These are phyloP conservation scores for Drosophila engyochracea DNA, from an alignment of 2,888 invertebrate genomes.

Conservation along the genomic window DNA sequence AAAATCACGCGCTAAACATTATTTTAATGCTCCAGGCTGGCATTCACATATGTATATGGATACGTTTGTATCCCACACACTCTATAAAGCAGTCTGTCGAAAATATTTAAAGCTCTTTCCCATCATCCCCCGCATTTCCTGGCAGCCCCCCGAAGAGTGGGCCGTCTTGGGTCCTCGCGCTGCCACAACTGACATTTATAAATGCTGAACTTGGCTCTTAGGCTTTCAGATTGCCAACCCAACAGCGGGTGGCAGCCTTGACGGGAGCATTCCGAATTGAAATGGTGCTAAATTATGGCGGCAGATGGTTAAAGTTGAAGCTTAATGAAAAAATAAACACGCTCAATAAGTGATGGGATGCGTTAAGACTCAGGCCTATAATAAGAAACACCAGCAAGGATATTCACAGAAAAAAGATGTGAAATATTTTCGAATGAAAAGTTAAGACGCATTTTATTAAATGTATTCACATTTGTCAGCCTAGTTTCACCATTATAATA, in stretches of 20 bases:
- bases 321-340: conserved; percentile 13
- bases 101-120: conserved; percentile 66
- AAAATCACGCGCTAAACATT: conserved; percentile 80
- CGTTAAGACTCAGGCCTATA: conserved; percentile 1
- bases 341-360: conserved; percentile 30
- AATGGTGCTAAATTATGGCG: conserved; percentile 44
- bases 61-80: conserved; percentile 12
- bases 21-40: conserved; percentile 72
- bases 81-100: conserved; percentile 50
- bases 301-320: conserved; percentile 41
- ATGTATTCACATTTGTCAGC: not conserved
- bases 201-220: conserved; percentile 41
- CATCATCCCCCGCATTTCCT: conserved; percentile 41
- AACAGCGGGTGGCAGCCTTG: conserved; percentile 48
- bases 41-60: conserved; percentile 49
- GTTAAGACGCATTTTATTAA: not conserved
- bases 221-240: not conserved
- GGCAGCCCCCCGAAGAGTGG: conserved; percentile 11
- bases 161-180: conserved; percentile 39
- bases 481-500: not conserved
- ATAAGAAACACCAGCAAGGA: not conserved
- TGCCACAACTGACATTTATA: conserved; percentile 50
- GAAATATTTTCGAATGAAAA: conserved; percentile 11
- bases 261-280: conserved; percentile 43
- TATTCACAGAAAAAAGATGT: conserved; percentile 12